A percentile compares a stretch with the other conserved stretches of the same genome.
These are phyloP conservation scores for Meghimatium bilineatum DNA, from an alignment of 2,888 invertebrate genomes.

Conservation along the genomic window DNA sequence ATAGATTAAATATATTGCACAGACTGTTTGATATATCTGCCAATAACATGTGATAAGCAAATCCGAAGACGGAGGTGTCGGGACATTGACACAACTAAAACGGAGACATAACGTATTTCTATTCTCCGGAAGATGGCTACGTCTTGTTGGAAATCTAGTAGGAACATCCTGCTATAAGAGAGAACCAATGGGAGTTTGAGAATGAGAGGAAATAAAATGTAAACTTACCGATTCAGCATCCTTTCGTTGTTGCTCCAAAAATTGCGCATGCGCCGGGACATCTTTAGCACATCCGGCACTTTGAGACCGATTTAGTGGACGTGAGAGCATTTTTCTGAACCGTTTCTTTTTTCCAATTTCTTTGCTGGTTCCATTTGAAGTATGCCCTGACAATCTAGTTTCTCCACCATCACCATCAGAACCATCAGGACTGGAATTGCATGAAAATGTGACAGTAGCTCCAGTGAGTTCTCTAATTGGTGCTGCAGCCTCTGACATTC, in stretches of 20 bases:
- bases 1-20: too few species aligned
- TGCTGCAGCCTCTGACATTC: neutral
- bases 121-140: too few species aligned
- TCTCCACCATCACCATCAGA: constrained; percentile 50
- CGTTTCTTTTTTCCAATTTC: constrained; percentile 56
- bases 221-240: constrained; percentile 50
- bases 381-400: constrained; percentile 47
- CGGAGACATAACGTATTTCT: too few species aligned
- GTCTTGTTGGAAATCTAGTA: too few species aligned
- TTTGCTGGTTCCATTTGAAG: constrained; percentile 21
- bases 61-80: too few species aligned
- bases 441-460: constrained; percentile 46
- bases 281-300: constrained; percentile 80
- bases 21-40: too few species aligned
- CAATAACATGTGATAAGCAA: too few species aligned
- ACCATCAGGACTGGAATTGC: constrained; percentile 48
- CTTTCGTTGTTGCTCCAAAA: constrained; percentile 60
- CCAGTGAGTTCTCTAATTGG: constrained; percentile 48
- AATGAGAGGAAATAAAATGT: neutral
- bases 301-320: constrained; percentile 68
- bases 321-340: constrained; percentile 64
- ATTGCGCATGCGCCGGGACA: constrained; percentile 75
- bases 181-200: neutral
- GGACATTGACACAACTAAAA: too few species aligned
- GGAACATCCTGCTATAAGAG: too few species aligned